Conservation (phyloP, 2,113 vertebrate genomes). For the Calcarius ornatus region DNA sequence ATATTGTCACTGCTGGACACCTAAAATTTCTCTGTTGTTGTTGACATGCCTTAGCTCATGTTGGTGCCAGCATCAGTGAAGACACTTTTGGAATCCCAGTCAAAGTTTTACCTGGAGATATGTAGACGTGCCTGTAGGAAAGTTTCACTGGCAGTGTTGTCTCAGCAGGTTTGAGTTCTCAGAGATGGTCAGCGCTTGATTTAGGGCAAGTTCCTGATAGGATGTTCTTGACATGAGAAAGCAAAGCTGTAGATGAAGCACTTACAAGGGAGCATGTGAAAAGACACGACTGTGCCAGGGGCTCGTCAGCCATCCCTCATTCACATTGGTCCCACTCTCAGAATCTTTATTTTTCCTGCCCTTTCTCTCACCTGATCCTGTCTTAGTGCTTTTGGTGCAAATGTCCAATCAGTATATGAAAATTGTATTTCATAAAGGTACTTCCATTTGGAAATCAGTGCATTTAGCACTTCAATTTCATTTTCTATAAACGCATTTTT, state of each 20-base stretch:
- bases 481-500: slow-evolving; percentile 1
- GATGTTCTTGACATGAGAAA: background rate
- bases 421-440: slow-evolving; percentile 44
- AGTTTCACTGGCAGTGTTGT: background rate
- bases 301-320: background rate
- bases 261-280: background rate
- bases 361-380: slow-evolving; percentile 64
- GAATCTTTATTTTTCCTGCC: slow-evolving; percentile 56
- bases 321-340: slow-evolving; percentile 22
- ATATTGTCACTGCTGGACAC: background rate
- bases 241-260: background rate
- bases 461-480: background rate
- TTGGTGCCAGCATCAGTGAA: background rate
- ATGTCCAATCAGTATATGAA: slow-evolving; percentile 58
- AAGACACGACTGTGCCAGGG: background rate
- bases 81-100: background rate
- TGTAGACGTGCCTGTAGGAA: background rate
- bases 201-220: background rate
- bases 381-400: slow-evolving; percentile 50
- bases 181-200: background rate
- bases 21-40: background rate
- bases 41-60: background rate
- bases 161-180: background rate
- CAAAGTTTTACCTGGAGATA: background rate
- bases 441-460: slow-evolving; percentile 51